Evolutionary conservation across 2,888 invertebrate species (phyloP).

Genomic region (Drosophila bunnanda): DNA sequence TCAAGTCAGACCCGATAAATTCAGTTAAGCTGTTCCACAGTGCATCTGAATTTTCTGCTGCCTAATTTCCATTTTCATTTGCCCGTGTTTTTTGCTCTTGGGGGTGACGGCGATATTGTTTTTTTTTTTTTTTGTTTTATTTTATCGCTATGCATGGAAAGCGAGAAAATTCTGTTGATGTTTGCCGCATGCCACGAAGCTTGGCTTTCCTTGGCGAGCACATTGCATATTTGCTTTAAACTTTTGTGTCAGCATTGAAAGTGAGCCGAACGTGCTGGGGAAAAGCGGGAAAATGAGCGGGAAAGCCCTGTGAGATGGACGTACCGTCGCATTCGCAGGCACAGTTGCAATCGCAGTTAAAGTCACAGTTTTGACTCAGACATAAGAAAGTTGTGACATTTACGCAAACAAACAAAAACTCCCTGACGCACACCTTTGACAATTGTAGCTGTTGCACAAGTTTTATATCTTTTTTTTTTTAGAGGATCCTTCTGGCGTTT

Average conservation of each 20-base stretch:
- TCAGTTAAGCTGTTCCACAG: constrained; percentile 17
- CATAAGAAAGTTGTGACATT: constrained; percentile 72
- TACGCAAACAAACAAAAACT: constrained; percentile 43
- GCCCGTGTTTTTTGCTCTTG: constrained; percentile 8
- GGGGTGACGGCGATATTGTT: constrained; percentile 26
- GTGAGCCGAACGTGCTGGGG: constrained; percentile 27
- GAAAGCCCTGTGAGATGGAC: constrained; percentile 30
- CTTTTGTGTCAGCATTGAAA: constrained; percentile 68
- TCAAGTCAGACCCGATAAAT: constrained; percentile 17
- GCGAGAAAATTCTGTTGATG: constrained; percentile 68
- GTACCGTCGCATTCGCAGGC: constrained; percentile 21
- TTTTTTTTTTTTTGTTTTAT: constrained; percentile 22
- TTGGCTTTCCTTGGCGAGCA: constrained; percentile 56
- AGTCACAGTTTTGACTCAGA: constrained; percentile 42
- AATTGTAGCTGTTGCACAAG: constrained; percentile 53
- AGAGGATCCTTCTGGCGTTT: constrained; percentile 60
- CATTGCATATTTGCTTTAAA: constrained; percentile 75
- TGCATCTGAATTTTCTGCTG: constrained; percentile 31
- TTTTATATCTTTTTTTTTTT: constrained; percentile 62
- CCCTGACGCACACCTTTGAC: constrained; percentile 40
- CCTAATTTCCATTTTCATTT: constrained; percentile 51
- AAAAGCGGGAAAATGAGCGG: constrained; percentile 10
- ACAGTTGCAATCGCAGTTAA: constrained; percentile 30
- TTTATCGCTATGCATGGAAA: constrained; percentile 31
- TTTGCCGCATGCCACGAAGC: constrained; percentile 77